phyloP scores from a whole-genome alignment of 1,140 invertebrate genomes.

The Armadillidium nasatum region DNA sequence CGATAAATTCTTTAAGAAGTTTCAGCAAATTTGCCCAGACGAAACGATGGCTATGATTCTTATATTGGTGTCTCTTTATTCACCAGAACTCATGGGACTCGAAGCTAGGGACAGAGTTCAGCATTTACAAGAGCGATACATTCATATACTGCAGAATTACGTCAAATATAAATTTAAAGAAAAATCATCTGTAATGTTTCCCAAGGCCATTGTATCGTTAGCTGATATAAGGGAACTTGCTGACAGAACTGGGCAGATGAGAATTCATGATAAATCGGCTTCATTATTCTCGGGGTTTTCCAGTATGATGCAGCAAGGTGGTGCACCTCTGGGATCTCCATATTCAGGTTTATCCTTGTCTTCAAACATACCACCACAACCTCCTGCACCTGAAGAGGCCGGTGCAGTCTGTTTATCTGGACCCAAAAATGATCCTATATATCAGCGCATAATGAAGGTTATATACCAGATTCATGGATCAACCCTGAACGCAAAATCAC shows the following conservation, averaged over 20 bases:
- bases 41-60: conserved; percentile 44
- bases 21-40: conserved; percentile 42
- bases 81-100: conserved; percentile 41
- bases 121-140: conserved; percentile 41
- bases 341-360: not conserved
- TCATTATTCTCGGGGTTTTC: not conserved
- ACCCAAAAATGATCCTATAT: not conserved
- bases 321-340: not conserved
- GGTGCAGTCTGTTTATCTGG: not conserved
- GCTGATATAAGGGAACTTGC: conserved; percentile 42
- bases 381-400: not conserved
- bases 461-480: not conserved
- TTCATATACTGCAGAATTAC: conserved; percentile 35
- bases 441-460: not conserved
- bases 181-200: conserved; percentile 39
- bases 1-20: conserved; percentile 41
- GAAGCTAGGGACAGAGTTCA: conserved; percentile 39
- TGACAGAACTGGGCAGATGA: conserved; percentile 18
- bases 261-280: not conserved
- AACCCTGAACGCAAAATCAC: not conserved
- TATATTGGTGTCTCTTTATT: conserved; percentile 41
- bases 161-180: conserved; percentile 41
- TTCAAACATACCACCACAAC: not conserved
- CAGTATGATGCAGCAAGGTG: not conserved
- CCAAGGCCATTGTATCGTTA: conserved; percentile 43